A percentile compares a stretch with the other conserved stretches of the same genome.
Evolutionary conservation across 2,113 vertebrate species (phyloP).

Genomic region (Acanthisitta chloris): DNA sequence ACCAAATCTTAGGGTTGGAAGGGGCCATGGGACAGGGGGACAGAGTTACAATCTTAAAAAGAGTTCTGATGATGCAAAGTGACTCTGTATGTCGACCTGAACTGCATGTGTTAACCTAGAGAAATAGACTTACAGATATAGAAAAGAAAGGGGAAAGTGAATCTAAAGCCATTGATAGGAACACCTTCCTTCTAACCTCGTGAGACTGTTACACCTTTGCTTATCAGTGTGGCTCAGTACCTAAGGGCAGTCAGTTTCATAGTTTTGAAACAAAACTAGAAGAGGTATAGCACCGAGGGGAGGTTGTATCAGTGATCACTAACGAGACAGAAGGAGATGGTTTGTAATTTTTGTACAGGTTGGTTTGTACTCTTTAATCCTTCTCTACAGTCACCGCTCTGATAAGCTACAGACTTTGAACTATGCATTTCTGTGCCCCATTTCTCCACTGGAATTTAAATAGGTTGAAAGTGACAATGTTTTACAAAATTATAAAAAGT

Average conservation of each 20-base stretch:
- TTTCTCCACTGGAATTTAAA: slow-evolving; percentile 65
- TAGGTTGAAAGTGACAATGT: slow-evolving; percentile 54
- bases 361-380: neutral
- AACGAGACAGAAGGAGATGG: neutral
- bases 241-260: neutral
- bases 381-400: neutral
- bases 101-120: neutral
- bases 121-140: neutral
- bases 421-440: slow-evolving; percentile 67
- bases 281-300: neutral
- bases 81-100: neutral
- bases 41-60: neutral
- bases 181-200: neutral
- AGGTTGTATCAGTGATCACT: neutral
- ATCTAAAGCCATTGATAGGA: neutral
- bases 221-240: neutral
- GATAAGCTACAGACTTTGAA: slow-evolving; percentile 6
- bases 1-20: neutral
- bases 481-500: slow-evolving; percentile 61
- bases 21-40: rapidly evolving
- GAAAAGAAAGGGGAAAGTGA: neutral
- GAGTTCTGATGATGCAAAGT: neutral
- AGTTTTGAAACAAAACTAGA: neutral
- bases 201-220: neutral
- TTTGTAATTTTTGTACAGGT: neutral